Evolutionary conservation across 1,140 invertebrate genomes (phyloP).

Genomic region (Cepaea nemoralis): DNA sequence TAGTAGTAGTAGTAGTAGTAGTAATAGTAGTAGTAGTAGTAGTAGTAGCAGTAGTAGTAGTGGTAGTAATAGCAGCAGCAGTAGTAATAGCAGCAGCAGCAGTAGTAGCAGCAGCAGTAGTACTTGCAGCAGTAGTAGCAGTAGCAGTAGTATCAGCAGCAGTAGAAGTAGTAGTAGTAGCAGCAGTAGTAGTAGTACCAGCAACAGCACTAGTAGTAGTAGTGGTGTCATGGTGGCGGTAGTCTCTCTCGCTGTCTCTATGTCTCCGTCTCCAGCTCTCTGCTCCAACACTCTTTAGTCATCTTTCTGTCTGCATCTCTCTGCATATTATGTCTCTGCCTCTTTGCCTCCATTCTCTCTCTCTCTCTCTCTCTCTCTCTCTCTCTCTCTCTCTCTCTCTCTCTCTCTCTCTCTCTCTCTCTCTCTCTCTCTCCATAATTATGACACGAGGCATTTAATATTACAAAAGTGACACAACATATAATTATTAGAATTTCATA

Average conservation of each 20-base stretch:
- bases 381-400: slow-evolving; percentile 14
- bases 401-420: slow-evolving; percentile 17
- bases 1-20: background rate
- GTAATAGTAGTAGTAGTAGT: background rate
- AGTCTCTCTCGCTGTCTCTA: too few species aligned
- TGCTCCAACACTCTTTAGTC: too few species aligned
- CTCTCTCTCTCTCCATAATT: too few species aligned
- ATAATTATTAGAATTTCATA: too few species aligned
- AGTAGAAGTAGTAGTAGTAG: background rate
- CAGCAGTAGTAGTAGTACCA: background rate
- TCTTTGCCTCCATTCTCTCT: background rate
- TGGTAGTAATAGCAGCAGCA: background rate
- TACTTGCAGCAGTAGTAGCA: background rate
- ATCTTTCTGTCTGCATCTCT: too few species aligned
- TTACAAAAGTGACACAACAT: too few species aligned
- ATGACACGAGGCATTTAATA: too few species aligned
- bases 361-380: slow-evolving; percentile 25
- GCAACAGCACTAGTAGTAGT: background rate
- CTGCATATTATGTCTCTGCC: background rate
- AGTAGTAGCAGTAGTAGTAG: background rate
- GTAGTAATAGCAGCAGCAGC: background rate
- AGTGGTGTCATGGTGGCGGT: background rate
- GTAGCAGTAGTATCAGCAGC: background rate
- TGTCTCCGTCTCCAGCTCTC: too few species aligned
- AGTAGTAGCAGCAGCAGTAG: slow-evolving; percentile 8